Evolutionary conservation across 92 coral and sea anemone genomes (phyloP), one percentile per base, ranked within the genome.

Genomic region (Anthopleura xanthogrammica): DNA sequence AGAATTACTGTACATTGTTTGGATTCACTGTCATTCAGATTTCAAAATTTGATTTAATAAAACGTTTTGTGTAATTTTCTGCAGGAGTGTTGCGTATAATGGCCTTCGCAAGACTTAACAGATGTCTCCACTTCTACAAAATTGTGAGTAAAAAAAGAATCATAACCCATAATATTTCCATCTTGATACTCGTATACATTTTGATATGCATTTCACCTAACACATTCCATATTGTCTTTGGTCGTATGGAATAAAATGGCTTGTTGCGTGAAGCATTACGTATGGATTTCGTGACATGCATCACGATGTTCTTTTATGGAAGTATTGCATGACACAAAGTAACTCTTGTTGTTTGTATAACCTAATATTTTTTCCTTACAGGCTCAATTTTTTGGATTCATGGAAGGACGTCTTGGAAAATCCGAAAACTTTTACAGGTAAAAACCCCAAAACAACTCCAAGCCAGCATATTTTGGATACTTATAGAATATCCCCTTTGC

Each of bases 101-200:
- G 16, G 84, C 97, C 64, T 73, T 93, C 77, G 90, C 93, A 41
- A 86, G 97, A 24, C 88, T 91, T 3, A 93, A 93, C 85, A 80
- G 97, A 82, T 82, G 95, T 23, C 79, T 91, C 16, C 92, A 93
- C 70, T 80, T 93, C 60, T 93, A 93, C 93, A 91, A 90, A 88
- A 60, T 83, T 54, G 97, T 93, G 80, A 76, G 97, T 83, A 56
- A 36, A 52, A 20, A 20, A 41, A 1, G 40, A 4, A 74, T 75
- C 20, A 3, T 9, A 46, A 46, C 50, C 5, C 50, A 46, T 5
- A 46, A 46, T 4, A 2, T 46, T 46, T 46, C 50, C 50, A 46
- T 2, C 50, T 46, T 5, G 9, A 46, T 46, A 46, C 50, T 46
- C 5, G 50, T 41, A 29, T 29, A 29, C 36, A 29, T 29, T 29